Base-by-base conservation (phyloP, 1,140 invertebrate genomes). In the Drosophila pseudoananassae region DNA sequence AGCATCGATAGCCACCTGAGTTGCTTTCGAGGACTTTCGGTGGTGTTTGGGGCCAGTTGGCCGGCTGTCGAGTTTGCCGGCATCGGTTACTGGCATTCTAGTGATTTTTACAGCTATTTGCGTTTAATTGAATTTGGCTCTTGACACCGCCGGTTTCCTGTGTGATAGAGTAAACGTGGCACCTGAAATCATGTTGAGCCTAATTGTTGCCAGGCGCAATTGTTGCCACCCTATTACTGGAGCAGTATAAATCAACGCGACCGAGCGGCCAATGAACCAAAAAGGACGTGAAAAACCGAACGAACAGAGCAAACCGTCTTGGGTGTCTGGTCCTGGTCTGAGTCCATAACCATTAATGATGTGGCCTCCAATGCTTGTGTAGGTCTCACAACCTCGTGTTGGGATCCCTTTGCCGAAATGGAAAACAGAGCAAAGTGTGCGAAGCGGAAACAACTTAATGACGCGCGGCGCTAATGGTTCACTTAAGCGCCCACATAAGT, bases 381-480 rank as follows among this genome's bases (percentile, higher is more conserved):
- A 70, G 49, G 23, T 51, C 57, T 40, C 66, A 52, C 57, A 43
- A 72, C 52, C 56, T 76, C 66, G 66, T 78, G 61, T 63, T 49
- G 61, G 65, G 36, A 50, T 55, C 36, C 47, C n/a, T 38, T 12
- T n/a, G 3, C 27, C 50, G 23, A 49, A 57, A 55, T 43, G 71
- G 61, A 71, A 58, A 88, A 83, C 83, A 87, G 83, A 76, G 47
- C 60, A 83, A 79, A 88, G 78, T 89, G 76, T 76, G 78, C 84
- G 78, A 88, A 88, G 83, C 83, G 83, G 83, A 88, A 88, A 88
- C 83, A 88, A 88, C 84, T 88, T 88, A 88, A 88, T 88, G 83
- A 88, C 83, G 83, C 83, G 78, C 83, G 83, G 83, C 83, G 83
- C 83, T 88, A 88, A 88, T 88, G 84, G 83, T 88, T 88, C 83